Base-by-base conservation (phyloP, 2,888 invertebrate species). In the Epicampocera succincta region DNA sequence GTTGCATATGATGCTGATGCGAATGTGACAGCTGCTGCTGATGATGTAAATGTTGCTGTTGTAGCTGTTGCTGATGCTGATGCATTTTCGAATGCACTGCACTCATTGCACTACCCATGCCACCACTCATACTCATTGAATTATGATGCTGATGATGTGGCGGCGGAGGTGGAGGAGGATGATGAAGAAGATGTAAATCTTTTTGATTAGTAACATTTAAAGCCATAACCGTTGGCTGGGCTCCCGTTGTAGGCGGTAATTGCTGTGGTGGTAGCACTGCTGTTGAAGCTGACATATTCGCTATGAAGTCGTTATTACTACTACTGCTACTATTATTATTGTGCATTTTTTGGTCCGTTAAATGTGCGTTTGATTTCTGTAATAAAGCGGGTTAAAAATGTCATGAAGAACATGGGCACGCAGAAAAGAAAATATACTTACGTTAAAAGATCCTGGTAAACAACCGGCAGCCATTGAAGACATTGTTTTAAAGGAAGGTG, bases 301-400 rank as follows among this genome's bases (percentile, higher is more conserved):
- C 56, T 78, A 82, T 75, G 65, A 82, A 82, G 48, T 82, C 78
- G 48, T 66, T 82, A 61, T 61, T 71, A 66, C 33, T 81, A 71
- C 25, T 72, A 66, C 21, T 74, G 29, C 61, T 60, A 40, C 29
- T 72, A 65, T 65, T 56, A n/a, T 54, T 77, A 78, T 81, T 84
- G 81, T 81, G 80, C 84, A 83, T 80, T 73, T 84, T 82, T 77
- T 80, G 76, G 71, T 83, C 83, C 65, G 78, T 68, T 72, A 81
- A 69, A 72, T 83, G 85, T 83, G 83, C 77, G 79, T 81, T 84
- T 75, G 83, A 75, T 75, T 83, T 82, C 85, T 84, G 74, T 17
- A 44, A 48, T 17, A 3, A 50, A 33, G 52, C 3, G 21, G 19
- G 46, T 29, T 12, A 3, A 17, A 54, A 3, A 12, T 15, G 21